phyloP scores from a whole-genome alignment of 2,113 vertebrate species.

The Heterotilapia buettikoferi region DNA sequence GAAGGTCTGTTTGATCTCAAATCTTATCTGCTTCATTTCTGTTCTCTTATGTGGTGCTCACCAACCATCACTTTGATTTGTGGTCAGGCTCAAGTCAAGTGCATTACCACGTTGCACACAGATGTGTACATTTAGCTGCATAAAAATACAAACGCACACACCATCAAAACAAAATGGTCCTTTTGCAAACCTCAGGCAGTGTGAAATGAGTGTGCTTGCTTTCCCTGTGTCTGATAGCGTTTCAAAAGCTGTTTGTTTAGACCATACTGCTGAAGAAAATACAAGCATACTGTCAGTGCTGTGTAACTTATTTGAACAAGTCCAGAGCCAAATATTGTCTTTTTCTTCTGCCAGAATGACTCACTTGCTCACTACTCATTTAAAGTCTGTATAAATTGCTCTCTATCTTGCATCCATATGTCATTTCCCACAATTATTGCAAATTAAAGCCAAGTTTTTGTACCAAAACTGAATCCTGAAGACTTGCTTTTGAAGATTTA shows the following conservation, averaged over 20 bases:
- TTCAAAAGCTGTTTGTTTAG: conserved; percentile 23
- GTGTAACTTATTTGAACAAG: conserved; percentile 1
- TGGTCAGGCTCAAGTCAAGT: conserved; percentile 54
- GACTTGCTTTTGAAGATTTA: not conserved
- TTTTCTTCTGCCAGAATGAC: conserved; percentile 1
- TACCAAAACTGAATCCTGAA: not conserved
- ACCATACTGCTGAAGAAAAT: conserved; percentile 5
- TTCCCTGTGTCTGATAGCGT: not conserved
- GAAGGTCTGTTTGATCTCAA: conserved; percentile 55
- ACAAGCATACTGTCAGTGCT: not conserved
- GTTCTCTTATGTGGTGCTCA: conserved; percentile 58
- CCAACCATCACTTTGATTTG: conserved; percentile 65
- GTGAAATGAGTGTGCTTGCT: conserved; percentile 22
- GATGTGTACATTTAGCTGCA: conserved; percentile 15
- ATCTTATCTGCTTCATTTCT: conserved; percentile 58
- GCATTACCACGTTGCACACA: conserved; percentile 52
- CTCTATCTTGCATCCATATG: conserved; percentile 11
- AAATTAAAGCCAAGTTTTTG: not conserved
- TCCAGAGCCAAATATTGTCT: not conserved
- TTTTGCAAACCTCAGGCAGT: conserved; percentile 37
- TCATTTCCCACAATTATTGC: conserved; percentile 15
- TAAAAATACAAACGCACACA: conserved; percentile 9
- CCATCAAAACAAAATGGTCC: conserved; percentile 30
- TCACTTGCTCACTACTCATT: conserved; percentile 12
- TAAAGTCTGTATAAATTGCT: conserved; percentile 29